Evolutionary conservation across 2,888 invertebrate genomes (phyloP).

Genomic region (Dimorphilus gyrociliatus): DNA sequence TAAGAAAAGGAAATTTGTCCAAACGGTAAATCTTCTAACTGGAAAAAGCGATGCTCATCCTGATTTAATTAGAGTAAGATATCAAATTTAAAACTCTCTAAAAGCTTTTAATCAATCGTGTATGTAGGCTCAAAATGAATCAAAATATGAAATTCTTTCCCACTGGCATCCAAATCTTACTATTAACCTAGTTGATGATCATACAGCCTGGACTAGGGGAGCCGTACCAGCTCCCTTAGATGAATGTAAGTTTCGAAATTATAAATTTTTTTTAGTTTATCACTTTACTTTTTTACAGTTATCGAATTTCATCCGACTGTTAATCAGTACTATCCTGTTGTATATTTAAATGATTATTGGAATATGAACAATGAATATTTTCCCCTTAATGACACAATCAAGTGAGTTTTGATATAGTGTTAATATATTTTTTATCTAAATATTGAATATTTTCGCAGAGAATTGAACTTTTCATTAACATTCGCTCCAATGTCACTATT

Average conservation of each 20-base stretch:
- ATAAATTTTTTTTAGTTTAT: slow-evolving; percentile 1
- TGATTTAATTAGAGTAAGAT: slow-evolving; percentile 46
- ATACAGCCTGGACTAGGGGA: slow-evolving; percentile 82
- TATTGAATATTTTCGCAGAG: slow-evolving; percentile 15
- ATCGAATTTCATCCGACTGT: slow-evolving; percentile 73
- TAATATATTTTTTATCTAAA: neutral
- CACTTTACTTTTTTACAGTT: slow-evolving; percentile 44
- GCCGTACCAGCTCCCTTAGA: slow-evolving; percentile 77
- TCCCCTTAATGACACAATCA: slow-evolving; percentile 61
- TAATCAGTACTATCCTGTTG: slow-evolving; percentile 73
- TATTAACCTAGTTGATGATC: slow-evolving; percentile 81
- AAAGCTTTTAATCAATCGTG: too few species aligned
- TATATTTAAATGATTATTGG: slow-evolving; percentile 96
- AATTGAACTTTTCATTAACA: slow-evolving; percentile 40
- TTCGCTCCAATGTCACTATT: slow-evolving; percentile 74
- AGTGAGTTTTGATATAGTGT: slow-evolving; percentile 36
- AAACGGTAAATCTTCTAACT: slow-evolving; percentile 82
- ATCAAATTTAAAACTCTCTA: neutral
- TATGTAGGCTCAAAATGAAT: slow-evolving; percentile 9
- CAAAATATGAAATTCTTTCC: slow-evolving; percentile 65
- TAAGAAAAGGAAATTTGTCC: slow-evolving; percentile 66
- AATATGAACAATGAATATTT: slow-evolving; percentile 82
- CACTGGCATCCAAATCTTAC: slow-evolving; percentile 99
- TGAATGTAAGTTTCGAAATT: slow-evolving; percentile 50
- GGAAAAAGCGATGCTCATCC: slow-evolving; percentile 64